Evolutionary conservation across 1,140 invertebrate genomes (phyloP), one percentile per base, ranked within the genome.

Genomic region (Dolichoris vasculosae): DNA sequence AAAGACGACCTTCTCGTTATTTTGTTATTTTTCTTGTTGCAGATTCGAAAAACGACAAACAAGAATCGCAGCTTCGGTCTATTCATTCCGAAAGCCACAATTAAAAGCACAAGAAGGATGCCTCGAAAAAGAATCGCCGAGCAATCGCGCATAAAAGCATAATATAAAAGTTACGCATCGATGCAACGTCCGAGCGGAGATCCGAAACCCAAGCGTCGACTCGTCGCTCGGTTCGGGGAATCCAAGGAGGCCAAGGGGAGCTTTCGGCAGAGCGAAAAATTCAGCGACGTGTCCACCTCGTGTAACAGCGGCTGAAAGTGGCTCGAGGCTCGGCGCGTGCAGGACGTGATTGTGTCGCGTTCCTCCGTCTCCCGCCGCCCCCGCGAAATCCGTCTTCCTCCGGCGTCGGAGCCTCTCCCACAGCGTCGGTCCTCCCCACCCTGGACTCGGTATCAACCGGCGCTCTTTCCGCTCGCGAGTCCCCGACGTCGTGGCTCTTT

Each of bases 301-400:
- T 92, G 91, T 92, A 93, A 90, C 90, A 88, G 85, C 51, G 89
- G 83, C 91, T 89, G 88, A 89, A 90, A 90, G 90, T 91, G 89
- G 92, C 92, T 91, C 88, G 90, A 88, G 91, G 90, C 91, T 90
- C 92, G 92, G 91, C 92, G 92, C 92, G 92, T 93, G 92, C 92
- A 93, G 90, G 90, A 92, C 90, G 92, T 92, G 92, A 93, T 93
- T 93, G 91, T 92, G 91, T 92, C 91, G 90, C 89, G 88, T 89
- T 89, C 89, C 88, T 88, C 89, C 87, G 86, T 73, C 35, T 59
- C 59, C 86, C 35, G 30, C 48, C 46, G 4, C n/a, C 76, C 26
- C 55, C 35, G 40, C 38, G 6, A 38, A 64, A 67, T 64, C 38
- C 76, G 51, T 78, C 51, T 35, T 78, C 51, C 76, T 63, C n/a